Evolutionary conservation across 1,140 invertebrate species (phyloP), one percentile per base, ranked within the genome.

Genomic region (Tetramorium parvispinum): DNA sequence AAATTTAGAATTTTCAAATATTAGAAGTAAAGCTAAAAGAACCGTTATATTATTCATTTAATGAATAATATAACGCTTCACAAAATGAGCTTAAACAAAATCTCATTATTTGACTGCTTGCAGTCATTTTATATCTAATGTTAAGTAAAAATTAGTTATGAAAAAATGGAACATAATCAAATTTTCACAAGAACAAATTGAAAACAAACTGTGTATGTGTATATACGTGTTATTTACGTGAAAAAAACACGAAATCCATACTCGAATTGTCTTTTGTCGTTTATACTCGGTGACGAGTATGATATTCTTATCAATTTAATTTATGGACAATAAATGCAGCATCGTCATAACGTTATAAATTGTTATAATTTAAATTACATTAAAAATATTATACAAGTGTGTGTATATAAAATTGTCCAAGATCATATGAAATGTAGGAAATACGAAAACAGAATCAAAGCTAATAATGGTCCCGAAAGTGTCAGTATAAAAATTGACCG

Each of bases 391-490:
- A 57, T 71, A 65, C 24, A 57, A 61, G 73, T 79, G 61, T 63
- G 65, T 77, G 77, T 71, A 78, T 91, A 63, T 91, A 63, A 76
- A 73, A 61, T 66, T 85, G 57, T 85, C 57, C 63, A 61, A 86
- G 43, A 65, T 57, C 37, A 87, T 70, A 51, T 49, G 40, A 66
- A 75, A 77, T 71, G 59, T 49, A 85, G n/a, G 55, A 77, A 87
- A 70, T 61, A 55, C 13, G 18, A 32, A 8, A 55, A 65, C 61
- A 70, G 77, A 89, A 77, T 81, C 40, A 87, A 89, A 89, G 68
- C 49, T 65, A 76, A 61, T 83, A 87, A 91, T 91, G 90, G 89
- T 91, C 90, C 89, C 87, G 32, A 91, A 91, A 91, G 86, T 88
- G 75, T 91, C 57, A 83, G 75, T 83, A 88, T 87, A 85, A 90